Evolutionary conservation across 2,888 invertebrate species (phyloP).

Genomic region (Trypoxylon attenuatum): DNA sequence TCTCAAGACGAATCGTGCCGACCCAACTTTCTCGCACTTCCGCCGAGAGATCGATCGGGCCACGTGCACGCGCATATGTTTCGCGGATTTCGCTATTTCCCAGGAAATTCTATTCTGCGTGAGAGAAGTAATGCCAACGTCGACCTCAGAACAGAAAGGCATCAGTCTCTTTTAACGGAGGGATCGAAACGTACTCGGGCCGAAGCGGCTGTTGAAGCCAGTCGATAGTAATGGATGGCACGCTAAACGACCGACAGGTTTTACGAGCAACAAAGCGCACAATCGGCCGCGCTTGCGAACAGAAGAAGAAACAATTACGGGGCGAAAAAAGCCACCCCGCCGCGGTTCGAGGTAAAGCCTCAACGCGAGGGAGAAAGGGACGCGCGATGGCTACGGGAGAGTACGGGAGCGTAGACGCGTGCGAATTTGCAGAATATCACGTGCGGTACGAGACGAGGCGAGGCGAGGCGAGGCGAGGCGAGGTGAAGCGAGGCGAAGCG

Average conservation of each 20-base stretch:
- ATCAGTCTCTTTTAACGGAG: not conserved
- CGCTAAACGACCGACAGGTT: too few relatives aligned
- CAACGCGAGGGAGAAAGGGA: too few relatives aligned
- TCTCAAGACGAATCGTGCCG: not conserved
- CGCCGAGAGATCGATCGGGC: not conserved
- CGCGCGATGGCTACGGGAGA: not conserved
- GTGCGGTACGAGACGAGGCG: too few relatives aligned
- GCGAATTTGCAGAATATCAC: slow-evolving; percentile 10
- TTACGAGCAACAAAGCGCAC: not conserved
- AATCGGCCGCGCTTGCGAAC: not conserved
- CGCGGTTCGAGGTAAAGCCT: too few relatives aligned
- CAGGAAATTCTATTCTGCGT: not conserved
- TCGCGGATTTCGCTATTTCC: not conserved
- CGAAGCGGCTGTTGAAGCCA: too few relatives aligned
- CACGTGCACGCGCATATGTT: not conserved
- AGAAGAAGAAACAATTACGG: not conserved
- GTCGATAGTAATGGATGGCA: too few relatives aligned
- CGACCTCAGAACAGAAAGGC: not conserved
- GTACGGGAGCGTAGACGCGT: not conserved
- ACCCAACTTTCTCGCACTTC: slow-evolving; percentile 2
- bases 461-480: slow-evolving; percentile 16
- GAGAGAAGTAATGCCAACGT: not conserved
- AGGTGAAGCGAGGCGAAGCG: slow-evolving; percentile 14
- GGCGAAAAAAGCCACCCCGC: not conserved
- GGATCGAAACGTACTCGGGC: not conserved